A percentile compares a stretch with the other conserved stretches of the same genome.
Evolutionary conservation across 2,888 invertebrate species (phyloP).

Genomic region (Callinectes sapidus): DNA sequence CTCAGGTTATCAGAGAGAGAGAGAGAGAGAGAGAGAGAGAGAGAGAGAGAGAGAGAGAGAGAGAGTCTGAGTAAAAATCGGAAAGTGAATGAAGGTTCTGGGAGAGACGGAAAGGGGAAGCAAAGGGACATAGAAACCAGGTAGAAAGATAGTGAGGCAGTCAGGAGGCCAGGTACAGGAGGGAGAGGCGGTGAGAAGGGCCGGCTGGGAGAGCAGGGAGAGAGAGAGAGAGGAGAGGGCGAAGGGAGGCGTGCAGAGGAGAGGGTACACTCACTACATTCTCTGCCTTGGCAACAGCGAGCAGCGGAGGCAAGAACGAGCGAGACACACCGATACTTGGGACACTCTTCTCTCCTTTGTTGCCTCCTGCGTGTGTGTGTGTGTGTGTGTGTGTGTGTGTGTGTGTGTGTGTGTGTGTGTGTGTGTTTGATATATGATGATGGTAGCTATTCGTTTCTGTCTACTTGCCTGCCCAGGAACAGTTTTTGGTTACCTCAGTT

Average conservation of each 20-base stretch:
- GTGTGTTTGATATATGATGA: slow-evolving; percentile 31
- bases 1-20: neutral
- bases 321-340: neutral
- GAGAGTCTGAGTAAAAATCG: neutral
- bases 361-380: slow-evolving; percentile 1
- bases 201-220: neutral
- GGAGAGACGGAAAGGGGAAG: neutral
- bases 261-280: neutral
- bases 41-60: neutral
- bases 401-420: slow-evolving; percentile 44
- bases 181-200: neutral
- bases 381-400: slow-evolving; percentile 29
- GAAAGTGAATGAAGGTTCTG: neutral
- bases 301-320: neutral
- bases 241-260: neutral
- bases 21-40: neutral
- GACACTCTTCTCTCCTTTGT: neutral
- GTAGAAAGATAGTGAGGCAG: slow-evolving; percentile 29
- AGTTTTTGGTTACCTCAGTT: neutral
- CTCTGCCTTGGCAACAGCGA: slow-evolving; percentile 4
- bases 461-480: neutral
- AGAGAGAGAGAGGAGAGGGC: neutral
- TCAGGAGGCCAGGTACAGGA: slow-evolving; percentile 6
- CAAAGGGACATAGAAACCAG: slow-evolving; percentile 10
- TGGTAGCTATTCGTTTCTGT: slow-evolving; percentile 3